phyloP scores from a whole-genome alignment of 2,797 vertebrate genomes.

The Poecilia wingei region DNA sequence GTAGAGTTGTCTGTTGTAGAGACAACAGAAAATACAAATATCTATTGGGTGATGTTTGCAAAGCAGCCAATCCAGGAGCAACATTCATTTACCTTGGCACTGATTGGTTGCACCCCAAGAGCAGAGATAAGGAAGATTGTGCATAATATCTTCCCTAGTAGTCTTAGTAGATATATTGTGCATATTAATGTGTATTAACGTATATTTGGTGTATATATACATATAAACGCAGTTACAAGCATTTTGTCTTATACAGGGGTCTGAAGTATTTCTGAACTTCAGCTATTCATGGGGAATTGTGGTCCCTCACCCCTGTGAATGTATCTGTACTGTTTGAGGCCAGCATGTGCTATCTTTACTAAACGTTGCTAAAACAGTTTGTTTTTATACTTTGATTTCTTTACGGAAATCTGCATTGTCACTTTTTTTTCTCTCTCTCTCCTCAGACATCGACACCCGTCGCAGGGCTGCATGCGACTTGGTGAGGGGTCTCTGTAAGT shows the following conservation, averaged over 20 bases:
- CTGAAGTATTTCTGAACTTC: background rate
- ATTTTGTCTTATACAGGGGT: background rate
- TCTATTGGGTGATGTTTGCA: no score
- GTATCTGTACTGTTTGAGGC: background rate
- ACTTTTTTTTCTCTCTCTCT: background rate
- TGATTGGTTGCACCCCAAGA: no score
- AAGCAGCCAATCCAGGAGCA: no score
- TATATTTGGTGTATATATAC: background rate
- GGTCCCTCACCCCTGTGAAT: background rate
- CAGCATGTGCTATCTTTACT: background rate
- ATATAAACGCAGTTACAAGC: background rate
- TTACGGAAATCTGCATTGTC: background rate
- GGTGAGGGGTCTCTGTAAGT: slow-evolving; percentile 95
- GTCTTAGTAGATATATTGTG: no score
- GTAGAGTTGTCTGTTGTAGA: no score
- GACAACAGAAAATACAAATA: background rate
- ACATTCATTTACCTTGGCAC: no score
- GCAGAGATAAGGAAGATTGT: no score
- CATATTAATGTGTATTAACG: background rate
- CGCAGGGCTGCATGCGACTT: slow-evolving; percentile 96
- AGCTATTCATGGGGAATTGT: background rate
- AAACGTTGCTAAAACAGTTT: background rate
- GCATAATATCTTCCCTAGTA: no score
- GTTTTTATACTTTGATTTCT: background rate
- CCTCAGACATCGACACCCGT: slow-evolving; percentile 94